Evolutionary conservation across 2,113 vertebrate genomes (phyloP), one percentile per base, ranked within the genome.

Genomic region (Phylloscopus trochiloides): DNA sequence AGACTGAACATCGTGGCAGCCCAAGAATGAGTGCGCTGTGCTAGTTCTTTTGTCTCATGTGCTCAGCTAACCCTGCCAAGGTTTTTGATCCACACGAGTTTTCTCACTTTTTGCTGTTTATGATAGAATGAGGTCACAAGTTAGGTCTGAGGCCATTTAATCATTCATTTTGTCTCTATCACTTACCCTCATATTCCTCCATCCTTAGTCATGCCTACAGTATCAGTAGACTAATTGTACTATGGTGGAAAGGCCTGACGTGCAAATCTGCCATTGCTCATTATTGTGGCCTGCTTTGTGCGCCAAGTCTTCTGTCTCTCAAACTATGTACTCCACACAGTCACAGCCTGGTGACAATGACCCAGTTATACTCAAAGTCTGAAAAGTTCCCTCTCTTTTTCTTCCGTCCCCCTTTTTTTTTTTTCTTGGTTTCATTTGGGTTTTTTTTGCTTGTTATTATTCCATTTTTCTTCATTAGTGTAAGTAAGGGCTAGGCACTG

Each of bases 51-150:
- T 57, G 75, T 82, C 54, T 68, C 45, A 47, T 0, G 1, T 75
- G 66, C 67, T 85, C 61, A 51, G 74, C 66, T 88, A 83, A 68
- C n/a, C 25, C 75, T 72, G 75, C 58, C 62, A 80, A 80, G 31
- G 45, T 45, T 86, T 82, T 86, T 94, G 83, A 90, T 88, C 63
- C 50, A 76, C 28, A 59, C 7, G 3, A 57, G 31, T 90, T 82
- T 72, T 72, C n/a, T 78, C 58, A 34, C 32, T 68, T 57, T 83
- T 91, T 59, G 58, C 79, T 76, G n/a, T 90, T 92, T 57, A 40
- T 83, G 91, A 80, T 92, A 82, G 89, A 94, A 88, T 86, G 79
- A 80, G 79, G 83, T 83, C 83, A 91, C 67, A 70, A 80, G 71
- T 94, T 83, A 92, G 70, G 32, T 86, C 71, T 72, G n/a, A 76